Percentiles rank a stretch among this genome's conserved stretches.
Evolutionary conservation across 37 sponge, comb jelly and placozoan species (phyloP).

Genomic region (Geodia barretti): DNA sequence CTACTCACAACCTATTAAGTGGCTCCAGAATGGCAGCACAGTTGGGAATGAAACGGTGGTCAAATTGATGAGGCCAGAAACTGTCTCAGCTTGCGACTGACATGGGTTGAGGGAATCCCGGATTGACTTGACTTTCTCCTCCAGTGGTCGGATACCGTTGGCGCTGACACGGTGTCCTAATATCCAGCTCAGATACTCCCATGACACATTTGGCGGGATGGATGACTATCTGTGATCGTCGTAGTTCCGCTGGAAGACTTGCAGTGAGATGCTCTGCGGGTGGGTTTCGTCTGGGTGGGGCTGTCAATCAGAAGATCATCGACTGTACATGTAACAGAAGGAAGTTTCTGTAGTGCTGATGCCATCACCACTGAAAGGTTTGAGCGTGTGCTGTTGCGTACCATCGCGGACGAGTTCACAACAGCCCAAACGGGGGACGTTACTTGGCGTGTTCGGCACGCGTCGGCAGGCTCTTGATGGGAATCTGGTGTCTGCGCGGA

Average conservation of each 20-base stretch:
- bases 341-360: conserved; percentile 15
- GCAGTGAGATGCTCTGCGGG: no score
- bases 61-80: conserved; percentile 35
- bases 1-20: conserved; percentile 17
- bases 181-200: background rate
- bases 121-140: background rate
- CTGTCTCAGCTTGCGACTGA: background rate
- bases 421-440: background rate
- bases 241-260: conserved; percentile 19
- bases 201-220: background rate
- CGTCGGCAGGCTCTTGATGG: conserved; percentile 4
- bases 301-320: conserved; percentile 23
- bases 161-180: conserved; percentile 6
- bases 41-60: conserved; percentile 25
- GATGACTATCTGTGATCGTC: conserved; percentile 26
- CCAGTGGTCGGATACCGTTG: background rate
- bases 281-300: no score
- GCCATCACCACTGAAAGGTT: conserved; percentile 30
- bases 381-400: conserved; percentile 41
- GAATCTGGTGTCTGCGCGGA: conserved; percentile 25
- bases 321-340: background rate
- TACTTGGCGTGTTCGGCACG: background rate
- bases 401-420: background rate
- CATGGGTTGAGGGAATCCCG: background rate
- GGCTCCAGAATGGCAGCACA: conserved; percentile 22